Base-by-base conservation (phyloP, 2,797 vertebrate species). In the Yasuhikotakia modesta region DNA sequence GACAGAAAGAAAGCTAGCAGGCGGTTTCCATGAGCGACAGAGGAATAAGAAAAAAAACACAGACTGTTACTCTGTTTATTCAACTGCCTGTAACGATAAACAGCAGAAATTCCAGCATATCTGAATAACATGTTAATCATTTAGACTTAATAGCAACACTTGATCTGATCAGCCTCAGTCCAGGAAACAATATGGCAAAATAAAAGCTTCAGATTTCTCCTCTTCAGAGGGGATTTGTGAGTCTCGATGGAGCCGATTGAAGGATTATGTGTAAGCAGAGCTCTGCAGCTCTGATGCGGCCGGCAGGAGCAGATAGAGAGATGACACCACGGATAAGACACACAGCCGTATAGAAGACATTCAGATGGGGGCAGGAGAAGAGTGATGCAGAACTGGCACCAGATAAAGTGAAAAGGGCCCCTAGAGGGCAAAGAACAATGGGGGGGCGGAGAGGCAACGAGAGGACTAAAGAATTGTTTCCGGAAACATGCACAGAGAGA, bases 241-340 rank as follows among this genome's bases (percentile, higher is more conserved):
- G n/a, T n/a, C n/a, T n/a, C n/a, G n/a, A n/a, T 66, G 53, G 66
- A 55, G 60, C 35, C 13, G 24, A 30, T 57, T 46, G 70, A 30
- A 17, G 63, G 58, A 81, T 78, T 78, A 73, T 46, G 75, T 73
- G 70, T 48, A 68, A 64, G 72, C 69, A 39, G 61, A 74, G 64
- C 30, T 68, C 27, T n/a, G 74, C 32, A 57, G 81, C 69, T 78
- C 75, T 73, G 80, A 82, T 60, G 80, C 52, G 35, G 70, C 81
- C 64, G 79, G 81, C 78, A 88, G 86, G 67, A 73, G 83, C 86
- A 82, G 87, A 92, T 87, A 90, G 85, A 89, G 88, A 78, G 86
- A 91, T 89, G 88, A 92, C 89, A 92, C 84, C 67, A 66, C 73
- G 66, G 91, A 92, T 92, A 89, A 90, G 89, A 90, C 91, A 89